phyloP scores from a whole-genome alignment of 2,113 vertebrate species.

The Lamprotornis superbus region DNA sequence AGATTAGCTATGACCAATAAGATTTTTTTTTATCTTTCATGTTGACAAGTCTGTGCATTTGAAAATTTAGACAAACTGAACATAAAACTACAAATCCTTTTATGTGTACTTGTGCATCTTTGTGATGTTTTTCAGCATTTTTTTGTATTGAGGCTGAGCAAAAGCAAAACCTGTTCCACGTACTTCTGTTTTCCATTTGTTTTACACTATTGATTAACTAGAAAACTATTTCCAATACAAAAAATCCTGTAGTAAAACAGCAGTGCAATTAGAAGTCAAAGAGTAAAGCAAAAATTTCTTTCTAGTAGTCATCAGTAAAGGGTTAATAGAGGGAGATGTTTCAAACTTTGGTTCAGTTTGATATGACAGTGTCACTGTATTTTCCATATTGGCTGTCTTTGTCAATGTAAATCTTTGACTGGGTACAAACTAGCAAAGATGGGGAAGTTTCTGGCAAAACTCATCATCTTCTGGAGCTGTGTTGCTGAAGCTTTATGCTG shows the following conservation, averaged over 20 bases:
- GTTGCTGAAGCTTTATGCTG: neutral
- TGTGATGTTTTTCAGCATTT: neutral
- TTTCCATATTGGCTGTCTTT: neutral
- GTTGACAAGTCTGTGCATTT: neutral
- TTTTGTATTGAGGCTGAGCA: neutral
- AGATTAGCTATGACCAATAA: neutral
- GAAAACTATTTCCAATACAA: neutral
- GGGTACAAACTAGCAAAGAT: neutral
- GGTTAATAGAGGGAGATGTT: neutral
- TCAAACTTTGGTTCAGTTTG: neutral
- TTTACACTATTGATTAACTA: slow-evolving; percentile 22
- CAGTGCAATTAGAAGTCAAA: neutral
- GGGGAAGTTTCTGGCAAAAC: neutral
- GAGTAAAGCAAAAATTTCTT: neutral
- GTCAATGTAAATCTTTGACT: neutral
- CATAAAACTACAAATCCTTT: neutral
- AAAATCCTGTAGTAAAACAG: neutral
- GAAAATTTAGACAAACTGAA: neutral
- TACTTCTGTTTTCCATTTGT: neutral
- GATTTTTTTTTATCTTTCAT: neutral
- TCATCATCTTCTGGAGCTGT: accelerated
- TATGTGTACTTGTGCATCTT: neutral
- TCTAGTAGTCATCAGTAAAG: neutral
- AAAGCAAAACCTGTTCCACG: neutral
- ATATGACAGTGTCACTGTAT: neutral